Conservation (phyloP, 2,113 vertebrate genomes). For the Brachyhypopomus gauderio region DNA sequence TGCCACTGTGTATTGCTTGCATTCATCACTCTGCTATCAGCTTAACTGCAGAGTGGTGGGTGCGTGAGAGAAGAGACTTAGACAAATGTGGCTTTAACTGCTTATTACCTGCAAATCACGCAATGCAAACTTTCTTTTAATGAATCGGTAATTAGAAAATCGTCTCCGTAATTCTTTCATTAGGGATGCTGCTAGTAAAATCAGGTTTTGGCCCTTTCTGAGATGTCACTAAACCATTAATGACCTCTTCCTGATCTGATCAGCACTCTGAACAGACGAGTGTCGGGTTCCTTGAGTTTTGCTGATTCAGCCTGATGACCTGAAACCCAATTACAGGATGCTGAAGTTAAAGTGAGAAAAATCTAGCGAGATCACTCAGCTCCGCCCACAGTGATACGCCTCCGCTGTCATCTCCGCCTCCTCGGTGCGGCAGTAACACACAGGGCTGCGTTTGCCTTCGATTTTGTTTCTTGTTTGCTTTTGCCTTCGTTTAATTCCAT, state of each 20-base stretch:
- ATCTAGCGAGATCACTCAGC: constrained; percentile 18
- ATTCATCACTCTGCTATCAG: constrained; percentile 52
- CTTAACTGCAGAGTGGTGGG: neutral
- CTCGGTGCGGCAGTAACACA: neutral
- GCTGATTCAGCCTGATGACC: constrained; percentile 35
- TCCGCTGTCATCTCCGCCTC: constrained; percentile 10
- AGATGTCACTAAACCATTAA: constrained; percentile 18
- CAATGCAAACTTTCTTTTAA: constrained; percentile 20
- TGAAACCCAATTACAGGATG: constrained; percentile 45
- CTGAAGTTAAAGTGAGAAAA: constrained; percentile 26
- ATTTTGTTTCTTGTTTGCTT: too few relatives aligned
- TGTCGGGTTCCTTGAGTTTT: constrained; percentile 3
- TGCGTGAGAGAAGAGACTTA: constrained; percentile 41
- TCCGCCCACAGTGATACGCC: neutral
- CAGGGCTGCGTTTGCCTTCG: neutral
- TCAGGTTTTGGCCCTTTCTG: constrained; percentile 22
- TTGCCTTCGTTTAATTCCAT: too few relatives aligned
- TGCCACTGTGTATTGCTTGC: constrained; percentile 39
- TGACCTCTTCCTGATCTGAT: constrained; percentile 46
- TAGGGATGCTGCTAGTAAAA: constrained; percentile 45
- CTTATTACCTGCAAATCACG: constrained; percentile 33
- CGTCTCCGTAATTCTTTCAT: constrained; percentile 36
- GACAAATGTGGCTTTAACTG: constrained; percentile 14
- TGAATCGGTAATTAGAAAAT: constrained; percentile 46
- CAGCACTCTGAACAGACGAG: constrained; percentile 7